A percentile compares a stretch with the other conserved stretches of the same genome.
Conservation (phyloP, 1,140 invertebrate species). For the Plutomurus gul region DNA sequence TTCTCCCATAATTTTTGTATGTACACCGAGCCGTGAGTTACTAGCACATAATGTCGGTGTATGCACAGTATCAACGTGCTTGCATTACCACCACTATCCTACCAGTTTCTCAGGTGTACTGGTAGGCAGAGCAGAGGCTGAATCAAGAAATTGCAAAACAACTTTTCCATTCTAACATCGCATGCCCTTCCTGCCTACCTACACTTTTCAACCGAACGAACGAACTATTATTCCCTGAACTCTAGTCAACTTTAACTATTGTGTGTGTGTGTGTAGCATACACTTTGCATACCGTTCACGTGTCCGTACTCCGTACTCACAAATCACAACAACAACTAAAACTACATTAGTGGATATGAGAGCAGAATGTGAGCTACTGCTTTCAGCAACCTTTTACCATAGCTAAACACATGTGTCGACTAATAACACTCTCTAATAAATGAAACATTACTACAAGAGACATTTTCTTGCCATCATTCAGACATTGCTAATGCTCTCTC, state of each 20-base stretch:
- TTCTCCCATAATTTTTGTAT: too few relatives aligned
- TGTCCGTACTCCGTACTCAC: too few relatives aligned
- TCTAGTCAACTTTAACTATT: background rate
- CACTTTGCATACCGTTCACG: too few relatives aligned
- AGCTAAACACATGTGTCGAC: background rate
- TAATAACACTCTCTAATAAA: background rate
- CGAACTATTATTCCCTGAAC: background rate
- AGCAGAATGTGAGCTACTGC: background rate
- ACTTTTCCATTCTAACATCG: conserved; percentile 1
- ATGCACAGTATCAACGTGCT: background rate
- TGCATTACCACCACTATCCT: background rate
- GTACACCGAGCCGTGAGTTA: too few relatives aligned
- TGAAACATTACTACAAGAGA: background rate
- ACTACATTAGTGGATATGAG: background rate
- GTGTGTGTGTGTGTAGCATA: too few relatives aligned
- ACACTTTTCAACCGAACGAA: background rate
- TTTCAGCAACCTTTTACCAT: background rate
- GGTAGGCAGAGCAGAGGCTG: background rate
- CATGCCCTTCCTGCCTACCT: conserved; percentile 4
- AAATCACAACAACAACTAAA: background rate
- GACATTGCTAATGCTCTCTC: too few relatives aligned
- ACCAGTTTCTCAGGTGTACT: background rate
- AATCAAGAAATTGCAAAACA: background rate
- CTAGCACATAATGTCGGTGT: background rate
- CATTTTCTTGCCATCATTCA: background rate